A percentile compares a stretch with the other conserved stretches of the same genome.
These are phyloP conservation scores for Onychostoma macrolepis DNA, from an alignment of 2,113 vertebrate species.

Conservation along the genomic window DNA sequence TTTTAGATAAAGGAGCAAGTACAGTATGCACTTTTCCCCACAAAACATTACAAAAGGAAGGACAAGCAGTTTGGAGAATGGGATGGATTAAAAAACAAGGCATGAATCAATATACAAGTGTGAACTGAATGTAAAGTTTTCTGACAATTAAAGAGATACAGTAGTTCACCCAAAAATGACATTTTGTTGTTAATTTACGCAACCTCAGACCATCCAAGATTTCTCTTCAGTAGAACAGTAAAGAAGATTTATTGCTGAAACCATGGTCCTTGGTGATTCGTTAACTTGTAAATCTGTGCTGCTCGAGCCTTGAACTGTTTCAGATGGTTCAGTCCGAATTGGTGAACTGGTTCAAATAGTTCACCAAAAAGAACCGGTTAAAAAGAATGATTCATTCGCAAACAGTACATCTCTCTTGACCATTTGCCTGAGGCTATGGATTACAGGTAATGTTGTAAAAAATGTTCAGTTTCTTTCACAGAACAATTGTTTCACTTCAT, in stretches of 20 bases:
- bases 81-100: background rate
- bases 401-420: no score
- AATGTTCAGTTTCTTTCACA: no score
- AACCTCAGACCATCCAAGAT: background rate
- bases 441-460: no score
- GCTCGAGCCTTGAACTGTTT: background rate
- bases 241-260: no score
- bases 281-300: background rate
- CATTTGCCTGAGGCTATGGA: no score
- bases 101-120: background rate
- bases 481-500: no score
- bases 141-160: background rate
- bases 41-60: background rate
- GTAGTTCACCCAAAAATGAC: background rate
- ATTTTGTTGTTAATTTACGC: background rate
- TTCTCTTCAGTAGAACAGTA: no score
- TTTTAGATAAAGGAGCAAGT: background rate
- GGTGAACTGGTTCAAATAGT: background rate
- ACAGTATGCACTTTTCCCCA: background rate
- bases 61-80: background rate
- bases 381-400: no score
- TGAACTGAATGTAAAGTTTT: background rate
- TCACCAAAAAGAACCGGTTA: no score
- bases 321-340: background rate
- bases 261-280: no score